Evolutionary conservation across 2,113 vertebrate species (phyloP).

Genomic region (Ceuthmochares aereus): DNA sequence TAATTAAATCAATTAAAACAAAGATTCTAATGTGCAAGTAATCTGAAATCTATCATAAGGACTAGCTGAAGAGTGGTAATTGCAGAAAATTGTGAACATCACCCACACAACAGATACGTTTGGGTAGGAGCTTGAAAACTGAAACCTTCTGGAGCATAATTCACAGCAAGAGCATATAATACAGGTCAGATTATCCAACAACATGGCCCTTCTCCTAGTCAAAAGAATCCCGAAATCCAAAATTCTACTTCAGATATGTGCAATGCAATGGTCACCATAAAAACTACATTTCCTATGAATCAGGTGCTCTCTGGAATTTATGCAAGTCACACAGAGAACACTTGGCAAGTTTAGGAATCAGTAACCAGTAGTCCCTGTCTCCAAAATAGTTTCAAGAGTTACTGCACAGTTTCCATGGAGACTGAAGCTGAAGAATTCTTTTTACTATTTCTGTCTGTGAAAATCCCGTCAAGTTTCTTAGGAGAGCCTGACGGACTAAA

Average conservation of each 20-base stretch:
- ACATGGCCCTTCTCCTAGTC: background rate
- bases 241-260: background rate
- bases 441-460: conserved; percentile 53
- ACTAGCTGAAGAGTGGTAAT: background rate
- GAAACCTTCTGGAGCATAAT: background rate
- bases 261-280: background rate
- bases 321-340: background rate
- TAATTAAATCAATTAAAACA: background rate
- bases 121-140: background rate
- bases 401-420: conserved; percentile 40
- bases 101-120: background rate
- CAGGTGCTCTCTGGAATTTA: background rate
- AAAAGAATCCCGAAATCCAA: background rate
- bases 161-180: background rate
- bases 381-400: conserved; percentile 42
- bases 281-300: background rate
- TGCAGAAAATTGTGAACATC: background rate
- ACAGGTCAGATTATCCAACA: background rate
- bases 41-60: background rate
- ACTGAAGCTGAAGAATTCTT: background rate
- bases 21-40: background rate
- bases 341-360: conserved; percentile 12
- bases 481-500: conserved; percentile 43
- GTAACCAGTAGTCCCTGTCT: conserved; percentile 8
- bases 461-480: conserved; percentile 48